A percentile compares a stretch with the other conserved stretches of the same genome.
Evolutionary conservation across 2,888 invertebrate genomes (phyloP).

Genomic region (Altica lythri): DNA sequence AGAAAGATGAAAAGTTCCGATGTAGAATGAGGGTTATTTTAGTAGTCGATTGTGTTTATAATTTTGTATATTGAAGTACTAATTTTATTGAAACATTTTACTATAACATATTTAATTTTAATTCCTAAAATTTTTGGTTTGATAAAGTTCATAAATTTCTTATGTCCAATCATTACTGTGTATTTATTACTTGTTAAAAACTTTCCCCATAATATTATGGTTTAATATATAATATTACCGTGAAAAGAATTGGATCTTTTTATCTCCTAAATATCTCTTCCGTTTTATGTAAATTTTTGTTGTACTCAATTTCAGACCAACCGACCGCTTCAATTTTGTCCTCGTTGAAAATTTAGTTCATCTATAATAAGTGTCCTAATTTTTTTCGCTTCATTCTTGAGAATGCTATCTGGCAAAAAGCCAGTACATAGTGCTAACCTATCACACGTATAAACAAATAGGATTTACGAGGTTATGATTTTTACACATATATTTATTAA

Average conservation of each 20-base stretch:
- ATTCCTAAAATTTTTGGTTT: too few relatives aligned
- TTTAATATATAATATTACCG: slow-evolving; percentile 8
- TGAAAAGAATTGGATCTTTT: slow-evolving; percentile 3
- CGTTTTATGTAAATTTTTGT: slow-evolving; percentile 14
- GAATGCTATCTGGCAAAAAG: slow-evolving; percentile 22
- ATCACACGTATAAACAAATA: slow-evolving; percentile 13
- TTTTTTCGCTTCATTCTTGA: slow-evolving; percentile 21
- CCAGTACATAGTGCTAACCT: slow-evolving; percentile 23
- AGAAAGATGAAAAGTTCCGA: too few relatives aligned
- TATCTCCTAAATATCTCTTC: slow-evolving; percentile 13
- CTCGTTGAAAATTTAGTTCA: slow-evolving; percentile 23
- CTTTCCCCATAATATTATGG: slow-evolving; percentile 10
- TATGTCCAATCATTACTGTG: too few relatives aligned
- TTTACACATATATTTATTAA: neutral
- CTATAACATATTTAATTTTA: too few relatives aligned
- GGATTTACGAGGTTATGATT: slow-evolving; percentile 1
- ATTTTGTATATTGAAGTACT: too few relatives aligned
- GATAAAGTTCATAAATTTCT: too few relatives aligned
- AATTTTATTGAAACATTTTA: too few relatives aligned
- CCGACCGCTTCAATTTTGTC: slow-evolving; percentile 16
- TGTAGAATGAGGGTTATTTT: too few relatives aligned
- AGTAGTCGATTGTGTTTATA: too few relatives aligned
- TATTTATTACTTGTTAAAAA: too few relatives aligned
- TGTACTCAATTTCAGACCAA: slow-evolving; percentile 10
- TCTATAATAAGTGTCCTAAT: slow-evolving; percentile 24